Base-by-base conservation (phyloP, 2,113 vertebrate species). In the Galbula dea region DNA sequence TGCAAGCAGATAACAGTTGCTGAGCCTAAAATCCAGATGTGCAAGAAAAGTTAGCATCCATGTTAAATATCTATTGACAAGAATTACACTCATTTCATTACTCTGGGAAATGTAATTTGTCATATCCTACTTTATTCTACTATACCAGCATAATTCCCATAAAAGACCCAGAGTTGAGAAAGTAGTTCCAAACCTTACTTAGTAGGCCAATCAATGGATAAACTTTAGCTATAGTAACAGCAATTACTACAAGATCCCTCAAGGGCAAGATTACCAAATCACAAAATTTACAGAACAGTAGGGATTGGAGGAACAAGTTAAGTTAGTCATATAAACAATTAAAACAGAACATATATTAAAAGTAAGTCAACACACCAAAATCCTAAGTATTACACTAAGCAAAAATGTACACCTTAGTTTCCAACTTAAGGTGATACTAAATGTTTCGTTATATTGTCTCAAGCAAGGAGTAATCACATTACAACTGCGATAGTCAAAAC, bases 1-100 rank as follows among this genome's bases (percentile, higher is more conserved):
- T 96, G 95, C 99, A 99, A 65, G 99, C 99, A 58, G 98, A 99
- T 89, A 99, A 97, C 94, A 99, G 97, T 92, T 99, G 99, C 96
- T 99, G 99, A 89, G 99, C 99, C 99, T 99, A 95, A 85, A 93
- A 97, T 36, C 46, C 58, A 96, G 37, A 89, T 18, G 8, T 34
- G 24, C 18, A 82, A 84, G 41, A 49, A 30, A 86, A 89, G 78
- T 95, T 51, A 94, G 24, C 21, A 45, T 36, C 37, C 39, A 79
- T 0, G 0, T 0, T 39, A 22, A 78, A 1, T 18, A 78, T 73
- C 45, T n/a, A 30, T 27, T 81, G 30, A 63, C 14, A 48, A 46
- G 20, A 85, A 80, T 32, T 69, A 86, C 15, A 55, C 12, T 8
- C 26, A 27, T 17, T 89, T 45, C 21, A 30, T 13, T 76, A 15